Evolutionary conservation across 2,797 vertebrate genomes (phyloP).

Genomic region (Neostethus bicornis): DNA sequence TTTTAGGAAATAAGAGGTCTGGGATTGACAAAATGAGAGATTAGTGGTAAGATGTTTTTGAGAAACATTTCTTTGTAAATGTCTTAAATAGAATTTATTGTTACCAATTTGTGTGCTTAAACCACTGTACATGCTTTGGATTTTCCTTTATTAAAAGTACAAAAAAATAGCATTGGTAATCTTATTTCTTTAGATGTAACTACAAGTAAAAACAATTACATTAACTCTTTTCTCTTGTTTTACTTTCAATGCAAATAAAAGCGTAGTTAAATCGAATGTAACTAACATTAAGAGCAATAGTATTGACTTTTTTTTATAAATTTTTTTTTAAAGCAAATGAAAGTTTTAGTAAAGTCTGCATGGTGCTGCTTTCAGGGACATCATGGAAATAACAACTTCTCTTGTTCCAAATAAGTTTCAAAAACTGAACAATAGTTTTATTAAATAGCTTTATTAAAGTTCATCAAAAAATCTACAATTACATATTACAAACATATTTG

Average conservation of each 20-base stretch:
- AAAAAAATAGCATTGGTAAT: constrained; percentile 38
- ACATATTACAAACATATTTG: too few relatives aligned
- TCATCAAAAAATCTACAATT: too few relatives aligned
- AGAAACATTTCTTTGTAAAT: constrained; percentile 39
- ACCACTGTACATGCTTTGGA: constrained; percentile 66
- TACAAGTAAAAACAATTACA: not conserved
- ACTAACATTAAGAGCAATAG: not conserved
- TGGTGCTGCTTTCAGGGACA: constrained; percentile 55
- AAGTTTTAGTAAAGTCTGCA: constrained; percentile 19
- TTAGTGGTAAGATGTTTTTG: constrained; percentile 15
- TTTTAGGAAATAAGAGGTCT: constrained; percentile 28
- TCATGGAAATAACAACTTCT: constrained; percentile 24
- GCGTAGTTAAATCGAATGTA: not conserved
- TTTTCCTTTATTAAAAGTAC: constrained; percentile 58
- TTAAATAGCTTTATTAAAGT: too few relatives aligned
- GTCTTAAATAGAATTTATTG: constrained; percentile 16
- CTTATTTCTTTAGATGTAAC: not conserved
- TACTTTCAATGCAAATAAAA: not conserved
- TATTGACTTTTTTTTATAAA: not conserved
- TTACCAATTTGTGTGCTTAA: constrained; percentile 49
- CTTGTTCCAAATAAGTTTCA: not conserved
- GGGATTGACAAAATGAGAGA: constrained; percentile 3
- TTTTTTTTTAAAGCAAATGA: constrained; percentile 3
- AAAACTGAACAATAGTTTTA: not conserved
- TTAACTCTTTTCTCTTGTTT: not conserved